phyloP scores from a whole-genome alignment of 2,888 invertebrate genomes.

The Eupithecia subfuscata region DNA sequence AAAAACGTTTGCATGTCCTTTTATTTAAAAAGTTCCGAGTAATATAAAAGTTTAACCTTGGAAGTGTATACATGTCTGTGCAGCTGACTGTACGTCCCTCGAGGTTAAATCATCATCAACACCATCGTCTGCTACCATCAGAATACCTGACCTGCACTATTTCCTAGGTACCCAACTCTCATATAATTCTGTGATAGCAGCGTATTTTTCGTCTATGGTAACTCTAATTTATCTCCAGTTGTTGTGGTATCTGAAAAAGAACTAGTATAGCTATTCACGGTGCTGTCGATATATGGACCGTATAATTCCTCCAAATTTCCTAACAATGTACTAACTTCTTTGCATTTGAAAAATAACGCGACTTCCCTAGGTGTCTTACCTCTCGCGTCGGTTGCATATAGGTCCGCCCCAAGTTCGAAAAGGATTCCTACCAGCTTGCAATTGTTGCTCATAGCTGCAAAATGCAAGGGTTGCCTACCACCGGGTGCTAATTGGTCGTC shows the following conservation, averaged over 20 bases:
- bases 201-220: background rate
- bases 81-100: too few species aligned
- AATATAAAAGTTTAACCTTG: too few species aligned
- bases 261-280: background rate
- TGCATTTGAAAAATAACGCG: constrained; percentile 65
- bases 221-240: background rate
- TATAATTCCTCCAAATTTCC: constrained; percentile 46
- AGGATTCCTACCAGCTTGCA: constrained; percentile 64
- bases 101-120: too few species aligned
- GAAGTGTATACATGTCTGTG: too few species aligned
- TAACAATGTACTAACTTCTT: constrained; percentile 56
- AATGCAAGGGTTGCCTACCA: constrained; percentile 77
- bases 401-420: constrained; percentile 66
- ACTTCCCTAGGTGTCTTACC: constrained; percentile 70
- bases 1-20: too few species aligned
- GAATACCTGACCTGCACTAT: too few species aligned
- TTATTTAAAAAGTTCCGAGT: too few species aligned
- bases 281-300: background rate
- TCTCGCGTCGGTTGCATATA: constrained; percentile 62
- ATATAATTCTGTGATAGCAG: too few species aligned
- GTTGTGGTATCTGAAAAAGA: background rate
- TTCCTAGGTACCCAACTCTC: too few species aligned
- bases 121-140: background rate
- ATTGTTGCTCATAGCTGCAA: constrained; percentile 80
- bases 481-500: constrained; percentile 70